These are phyloP conservation scores for Netelia melanura DNA, from an alignment of 2,888 invertebrate genomes.

Conservation along the genomic window DNA sequence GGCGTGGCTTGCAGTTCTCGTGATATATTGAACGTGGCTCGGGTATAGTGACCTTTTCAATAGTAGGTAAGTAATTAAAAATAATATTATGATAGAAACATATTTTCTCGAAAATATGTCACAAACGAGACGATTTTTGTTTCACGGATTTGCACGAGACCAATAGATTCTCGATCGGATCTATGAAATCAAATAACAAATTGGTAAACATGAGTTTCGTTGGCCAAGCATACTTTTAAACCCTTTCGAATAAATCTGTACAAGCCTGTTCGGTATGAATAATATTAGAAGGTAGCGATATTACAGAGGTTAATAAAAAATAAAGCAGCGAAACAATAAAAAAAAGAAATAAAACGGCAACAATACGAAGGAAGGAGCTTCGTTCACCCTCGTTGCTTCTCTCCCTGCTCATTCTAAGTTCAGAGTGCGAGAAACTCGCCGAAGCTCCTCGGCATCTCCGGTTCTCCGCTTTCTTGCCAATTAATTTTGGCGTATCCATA, in stretches of 20 bases:
- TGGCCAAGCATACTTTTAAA: background rate
- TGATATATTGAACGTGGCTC: constrained; percentile 26
- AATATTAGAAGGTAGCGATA: constrained; percentile 48
- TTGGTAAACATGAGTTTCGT: background rate
- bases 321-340: constrained; percentile 4
- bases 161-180: background rate
- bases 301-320: background rate
- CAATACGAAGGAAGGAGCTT: constrained; percentile 25
- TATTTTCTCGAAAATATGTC: background rate
- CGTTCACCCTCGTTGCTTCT: constrained; percentile 50
- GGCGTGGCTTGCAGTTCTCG: background rate
- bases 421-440: constrained; percentile 54
- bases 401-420: constrained; percentile 33
- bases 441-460: constrained; percentile 39
- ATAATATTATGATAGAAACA: background rate
- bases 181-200: background rate
- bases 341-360: constrained; percentile 48
- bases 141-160: too few species aligned
- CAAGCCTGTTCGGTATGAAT: constrained; percentile 32
- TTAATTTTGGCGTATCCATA: constrained; percentile 74
- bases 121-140: background rate
- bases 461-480: constrained; percentile 71
- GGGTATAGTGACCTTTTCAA: constrained; percentile 8
- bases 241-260: constrained; percentile 34
- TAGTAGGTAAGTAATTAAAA: constrained; percentile 44